A percentile compares a stretch with the other conserved stretches of the same genome.
Evolutionary conservation across 2,113 vertebrate genomes (phyloP).

Genomic region (Lethenteron camtschaticum): DNA sequence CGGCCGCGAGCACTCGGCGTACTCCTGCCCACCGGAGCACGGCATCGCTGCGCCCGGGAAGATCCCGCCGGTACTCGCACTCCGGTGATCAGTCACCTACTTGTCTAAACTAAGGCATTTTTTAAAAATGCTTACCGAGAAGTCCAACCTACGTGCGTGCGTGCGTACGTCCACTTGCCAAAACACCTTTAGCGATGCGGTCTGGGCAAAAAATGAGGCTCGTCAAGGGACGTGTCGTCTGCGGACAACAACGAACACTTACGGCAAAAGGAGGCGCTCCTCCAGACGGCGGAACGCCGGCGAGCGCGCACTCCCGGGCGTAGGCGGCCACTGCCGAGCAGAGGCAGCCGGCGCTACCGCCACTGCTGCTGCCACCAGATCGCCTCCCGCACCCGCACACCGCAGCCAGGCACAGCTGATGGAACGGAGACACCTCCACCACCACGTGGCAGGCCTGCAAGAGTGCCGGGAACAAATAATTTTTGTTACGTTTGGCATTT

Average conservation of each 20-base stretch:
- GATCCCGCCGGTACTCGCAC: not conserved
- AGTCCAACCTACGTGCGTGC: no score
- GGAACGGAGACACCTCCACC: constrained; percentile 36
- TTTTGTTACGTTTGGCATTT: no score
- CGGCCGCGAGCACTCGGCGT: constrained; percentile 35
- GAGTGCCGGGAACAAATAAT: not conserved
- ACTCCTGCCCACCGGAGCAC: constrained; percentile 43
- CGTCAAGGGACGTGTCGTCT: no score
- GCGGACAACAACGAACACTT: constrained; percentile 12
- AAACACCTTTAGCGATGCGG: no score
- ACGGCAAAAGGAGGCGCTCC: constrained; percentile 47
- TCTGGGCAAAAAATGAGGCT: no score
- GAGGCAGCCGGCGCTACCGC: constrained; percentile 20
- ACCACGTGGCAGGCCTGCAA: constrained; percentile 36
- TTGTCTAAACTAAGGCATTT: no score
- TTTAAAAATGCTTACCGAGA: no score
- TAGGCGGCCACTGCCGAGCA: constrained; percentile 42
- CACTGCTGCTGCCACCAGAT: constrained; percentile 25
- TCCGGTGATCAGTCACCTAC: no score
- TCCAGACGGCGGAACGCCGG: constrained; percentile 34
- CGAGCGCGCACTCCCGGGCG: constrained; percentile 34
- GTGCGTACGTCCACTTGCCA: no score
- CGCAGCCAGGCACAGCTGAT: constrained; percentile 32
- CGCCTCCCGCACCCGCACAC: constrained; percentile 28
- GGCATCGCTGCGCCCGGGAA: constrained; percentile 19